These are phyloP conservation scores for Chydorus sphaericus DNA, from an alignment of 2,888 invertebrate genomes.

Conservation along the genomic window DNA sequence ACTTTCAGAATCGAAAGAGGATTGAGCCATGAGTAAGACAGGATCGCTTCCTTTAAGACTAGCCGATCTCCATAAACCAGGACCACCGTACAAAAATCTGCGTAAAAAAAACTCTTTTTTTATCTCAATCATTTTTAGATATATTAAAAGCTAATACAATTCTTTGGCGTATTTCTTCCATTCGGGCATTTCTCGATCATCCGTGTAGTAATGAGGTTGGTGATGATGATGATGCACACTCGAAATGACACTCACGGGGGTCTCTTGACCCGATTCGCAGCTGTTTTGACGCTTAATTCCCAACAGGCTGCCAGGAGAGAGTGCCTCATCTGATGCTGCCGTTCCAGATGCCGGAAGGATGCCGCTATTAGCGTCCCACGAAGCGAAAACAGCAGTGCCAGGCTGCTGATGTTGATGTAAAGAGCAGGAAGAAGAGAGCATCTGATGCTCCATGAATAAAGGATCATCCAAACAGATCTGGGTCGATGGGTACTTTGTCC, in stretches of 20 bases:
- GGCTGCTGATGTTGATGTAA: no score
- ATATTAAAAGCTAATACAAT: neutral
- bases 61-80: slow-evolving; percentile 10
- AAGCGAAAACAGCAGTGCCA: no score
- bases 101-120: no score
- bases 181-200: slow-evolving; percentile 12
- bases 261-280: slow-evolving; percentile 4
- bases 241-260: neutral
- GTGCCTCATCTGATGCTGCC: no score
- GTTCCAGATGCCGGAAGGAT: no score
- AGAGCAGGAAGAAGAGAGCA: no score
- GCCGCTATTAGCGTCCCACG: no score
- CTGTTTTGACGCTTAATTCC: neutral
- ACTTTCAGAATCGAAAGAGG: slow-evolving; percentile 2
- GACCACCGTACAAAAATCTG: slow-evolving; percentile 10
- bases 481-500: no score
- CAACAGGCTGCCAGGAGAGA: no score
- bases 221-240: neutral
- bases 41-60: slow-evolving; percentile 8
- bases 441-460: no score
- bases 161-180: slow-evolving; percentile 15
- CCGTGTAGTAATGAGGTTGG: slow-evolving; percentile 5
- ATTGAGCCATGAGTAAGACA: neutral
- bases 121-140: neutral
- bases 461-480: no score